Conservation (phyloP, 2,888 invertebrate genomes). For the Acholoe squamosa region DNA sequence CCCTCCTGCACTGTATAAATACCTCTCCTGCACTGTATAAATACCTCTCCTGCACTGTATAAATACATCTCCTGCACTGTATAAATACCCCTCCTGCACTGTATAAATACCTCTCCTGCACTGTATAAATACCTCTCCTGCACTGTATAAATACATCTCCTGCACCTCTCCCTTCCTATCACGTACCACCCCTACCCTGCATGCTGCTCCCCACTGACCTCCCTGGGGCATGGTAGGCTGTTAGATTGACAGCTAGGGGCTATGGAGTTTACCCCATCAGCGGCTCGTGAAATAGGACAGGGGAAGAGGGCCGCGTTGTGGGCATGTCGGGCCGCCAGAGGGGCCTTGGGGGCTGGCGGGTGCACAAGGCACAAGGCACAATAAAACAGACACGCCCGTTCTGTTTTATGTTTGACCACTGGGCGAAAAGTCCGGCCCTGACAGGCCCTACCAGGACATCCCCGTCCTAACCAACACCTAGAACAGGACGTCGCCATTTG, state of each 20-base stretch:
- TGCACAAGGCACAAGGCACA: neutral
- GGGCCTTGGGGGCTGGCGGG: neutral
- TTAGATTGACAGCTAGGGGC: constrained; percentile 8
- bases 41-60: neutral
- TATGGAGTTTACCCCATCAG: constrained; percentile 3
- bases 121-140: neutral
- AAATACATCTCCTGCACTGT: neutral
- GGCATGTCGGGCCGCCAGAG: neutral
- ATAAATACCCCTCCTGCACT: neutral
- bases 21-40: neutral
- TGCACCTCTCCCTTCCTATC: neutral
- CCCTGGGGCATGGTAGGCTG: neutral
- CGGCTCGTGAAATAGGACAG: constrained; percentile 23
- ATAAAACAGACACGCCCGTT: constrained; percentile 25
- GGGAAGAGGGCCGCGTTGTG: neutral
- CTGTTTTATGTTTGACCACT: constrained; percentile 37
- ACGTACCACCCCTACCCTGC: neutral
- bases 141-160: neutral
- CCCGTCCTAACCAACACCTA: neutral
- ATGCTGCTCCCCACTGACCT: neutral
- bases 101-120: neutral
- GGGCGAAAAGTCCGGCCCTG: neutral
- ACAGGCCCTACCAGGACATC: neutral
- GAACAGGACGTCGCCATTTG: too few relatives aligned
- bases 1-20: too few relatives aligned